Conservation (phyloP, 1,140 invertebrate genomes). For the Bombus ignitus region DNA sequence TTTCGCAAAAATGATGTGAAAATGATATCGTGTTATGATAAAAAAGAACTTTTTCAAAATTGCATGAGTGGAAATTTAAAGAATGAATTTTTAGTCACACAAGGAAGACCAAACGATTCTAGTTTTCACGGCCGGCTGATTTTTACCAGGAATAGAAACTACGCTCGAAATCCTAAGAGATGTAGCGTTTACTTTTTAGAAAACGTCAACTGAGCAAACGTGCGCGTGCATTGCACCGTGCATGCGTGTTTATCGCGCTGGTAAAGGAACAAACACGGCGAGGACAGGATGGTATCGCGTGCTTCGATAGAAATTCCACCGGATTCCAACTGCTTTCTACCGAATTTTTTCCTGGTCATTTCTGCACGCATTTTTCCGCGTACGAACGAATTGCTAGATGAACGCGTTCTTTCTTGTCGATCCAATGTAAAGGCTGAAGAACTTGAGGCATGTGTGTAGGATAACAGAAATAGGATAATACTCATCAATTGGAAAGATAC, state of each 20-base stretch:
- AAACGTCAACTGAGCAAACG: slow-evolving; percentile 1
- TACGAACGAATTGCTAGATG: too few relatives aligned
- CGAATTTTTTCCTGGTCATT: neutral
- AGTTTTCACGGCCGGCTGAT: neutral
- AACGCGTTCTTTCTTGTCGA: neutral
- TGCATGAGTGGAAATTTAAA: neutral
- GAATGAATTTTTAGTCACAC: neutral
- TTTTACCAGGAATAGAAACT: neutral
- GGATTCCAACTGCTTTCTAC: slow-evolving; percentile 27
- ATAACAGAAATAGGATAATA: neutral
- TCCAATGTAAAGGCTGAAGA: neutral
- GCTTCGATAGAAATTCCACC: slow-evolving; percentile 28
- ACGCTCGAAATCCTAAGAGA: neutral
- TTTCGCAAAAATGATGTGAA: too few relatives aligned
- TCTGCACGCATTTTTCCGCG: neutral
- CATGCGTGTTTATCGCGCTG: neutral
- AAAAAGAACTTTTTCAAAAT: neutral
- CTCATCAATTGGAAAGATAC: neutral
- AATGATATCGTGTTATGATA: too few relatives aligned
- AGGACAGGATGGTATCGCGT: neutral
- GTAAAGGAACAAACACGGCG: neutral
- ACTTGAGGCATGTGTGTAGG: neutral
- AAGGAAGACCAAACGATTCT: neutral
- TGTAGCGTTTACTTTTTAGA: slow-evolving; percentile 11
- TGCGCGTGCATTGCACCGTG: neutral